Evolutionary conservation across 92 coral and sea anemone genomes (phyloP), one percentile per base, ranked within the genome.

Genomic region (Muricea muricata): DNA sequence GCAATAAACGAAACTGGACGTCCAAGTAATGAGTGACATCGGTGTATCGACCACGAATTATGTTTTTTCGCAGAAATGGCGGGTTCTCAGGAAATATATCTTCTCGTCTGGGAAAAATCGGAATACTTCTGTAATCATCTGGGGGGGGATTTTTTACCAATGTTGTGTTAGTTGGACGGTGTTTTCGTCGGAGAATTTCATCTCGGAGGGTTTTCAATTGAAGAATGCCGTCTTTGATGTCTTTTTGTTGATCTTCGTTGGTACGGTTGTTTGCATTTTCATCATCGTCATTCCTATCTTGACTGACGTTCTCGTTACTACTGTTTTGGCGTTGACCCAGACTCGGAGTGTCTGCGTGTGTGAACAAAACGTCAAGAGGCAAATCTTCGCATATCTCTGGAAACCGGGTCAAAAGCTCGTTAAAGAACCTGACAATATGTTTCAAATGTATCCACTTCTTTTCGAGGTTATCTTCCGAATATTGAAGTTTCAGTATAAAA

Each of bases 1-100:
- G 75, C 25, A 88, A 86, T 10, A 93, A 89, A 20, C 97, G 89
- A 37, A 93, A 93, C 85, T 93, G 97, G 12, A 93, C 93, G 82
- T 93, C 97, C 1, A 93, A 90, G 35, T 93, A 93, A 79, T 93
- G 93, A 70, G 89, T 91, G 5, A 80, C 86, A 32, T 93, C 91
- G 17, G 76, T 82, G 50, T 89, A 93, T 25, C 82, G 58, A 33
- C 97, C 97, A 54, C 76, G 83, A 13, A 70, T 72, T 21, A 93
- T 85, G 65, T 93, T 91, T 71, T 84, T 79, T 0, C 97, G 91
- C 50, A 93, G 78, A 41, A 91, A 93, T 1, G 97, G 92, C 57
- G 75, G 82, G n/a, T 83, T 89, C 8, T 84, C 73, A n/a, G 94
- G 55, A 47, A 61, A 67, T 50, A 93, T 80, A 60, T 93, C 97